Base-by-base conservation (phyloP, 64 coral and sea anemone genomes). In the Anthopleura sola region DNA sequence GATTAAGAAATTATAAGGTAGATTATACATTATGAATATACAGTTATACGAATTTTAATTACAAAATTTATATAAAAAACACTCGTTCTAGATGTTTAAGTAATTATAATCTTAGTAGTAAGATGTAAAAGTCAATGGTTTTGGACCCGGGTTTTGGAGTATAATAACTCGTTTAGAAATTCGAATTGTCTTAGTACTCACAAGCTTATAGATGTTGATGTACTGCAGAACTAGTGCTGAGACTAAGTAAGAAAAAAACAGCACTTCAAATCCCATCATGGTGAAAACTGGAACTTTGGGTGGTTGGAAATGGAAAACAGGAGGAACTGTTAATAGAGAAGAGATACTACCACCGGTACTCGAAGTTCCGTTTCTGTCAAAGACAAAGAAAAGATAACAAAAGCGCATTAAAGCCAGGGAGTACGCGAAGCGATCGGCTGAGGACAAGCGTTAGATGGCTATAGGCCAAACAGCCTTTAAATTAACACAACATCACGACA, bases 141-240 rank as follows among this genome's bases (percentile, higher is more conserved):
- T n/a, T n/a, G n/a, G n/a, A n/a, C n/a, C n/a, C n/a, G 6, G 58
- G 20, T 62, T 21, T 24, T n/a, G 13, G 58, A n/a, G 13, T 24
- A 3, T 62, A 26, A 6, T n/a, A 24, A 62, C 9, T 44, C 40
- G 40, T 21, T 2, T 9, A 62, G 3, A 6, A 62, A 78, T 39
- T 16, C 19, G 4, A 80, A 80, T 10, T 40, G 20, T 33, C 94
- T 86, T 78, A n/a, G n/a, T n/a, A n/a, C n/a, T n/a, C n/a, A 96
- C 94, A 90, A 83, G 87, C 82, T 96, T 96, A 55, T 97, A 97
- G 20, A 97, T 97, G 57, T 97, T 97, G 75, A 97, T 86, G 85
- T 87, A 92, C 32, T 97, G 94, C 68, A 97, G 90, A 23, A 75
- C 78, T 10, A 97, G 69, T 18, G 94, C 94, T 32, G 85, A 92